phyloP scores from a whole-genome alignment of 2,113 vertebrate species.

The Psephotus haematonotus region DNA sequence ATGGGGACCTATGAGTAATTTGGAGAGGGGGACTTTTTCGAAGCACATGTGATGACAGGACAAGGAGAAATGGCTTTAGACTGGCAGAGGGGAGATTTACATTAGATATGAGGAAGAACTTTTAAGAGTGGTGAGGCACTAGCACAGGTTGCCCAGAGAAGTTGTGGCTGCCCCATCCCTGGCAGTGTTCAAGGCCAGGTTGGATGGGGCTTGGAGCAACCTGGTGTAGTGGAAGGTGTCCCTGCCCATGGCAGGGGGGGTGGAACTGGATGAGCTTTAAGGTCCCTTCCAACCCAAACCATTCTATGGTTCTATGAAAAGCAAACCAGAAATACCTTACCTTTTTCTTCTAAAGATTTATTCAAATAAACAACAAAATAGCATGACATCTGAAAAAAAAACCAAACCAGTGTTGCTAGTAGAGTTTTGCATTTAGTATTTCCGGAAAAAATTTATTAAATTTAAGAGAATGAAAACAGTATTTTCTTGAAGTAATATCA shows the following conservation, averaged over 20 bases:
- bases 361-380: conserved; percentile 15
- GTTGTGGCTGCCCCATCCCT: no score
- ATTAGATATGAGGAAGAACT: not conserved
- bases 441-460: not conserved
- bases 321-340: not conserved
- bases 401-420: not conserved
- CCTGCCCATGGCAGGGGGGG: not conserved
- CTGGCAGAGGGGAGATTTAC: not conserved
- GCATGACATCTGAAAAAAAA: not conserved
- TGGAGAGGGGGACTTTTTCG: not conserved
- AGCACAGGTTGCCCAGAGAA: not conserved
- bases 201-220: not conserved
- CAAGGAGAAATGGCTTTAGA: not conserved
- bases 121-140: not conserved
- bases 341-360: conserved; percentile 30
- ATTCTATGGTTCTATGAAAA: not conserved
- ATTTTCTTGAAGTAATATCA: not conserved
- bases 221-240: not conserved
- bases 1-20: not conserved
- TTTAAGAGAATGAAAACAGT: not conserved
- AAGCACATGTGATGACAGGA: not conserved
- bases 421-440: not conserved
- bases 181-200: not conserved
- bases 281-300: not conserved
- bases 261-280: not conserved